Base-by-base conservation (phyloP, 1,140 invertebrate species). In the Paralvinella palmiformis region DNA sequence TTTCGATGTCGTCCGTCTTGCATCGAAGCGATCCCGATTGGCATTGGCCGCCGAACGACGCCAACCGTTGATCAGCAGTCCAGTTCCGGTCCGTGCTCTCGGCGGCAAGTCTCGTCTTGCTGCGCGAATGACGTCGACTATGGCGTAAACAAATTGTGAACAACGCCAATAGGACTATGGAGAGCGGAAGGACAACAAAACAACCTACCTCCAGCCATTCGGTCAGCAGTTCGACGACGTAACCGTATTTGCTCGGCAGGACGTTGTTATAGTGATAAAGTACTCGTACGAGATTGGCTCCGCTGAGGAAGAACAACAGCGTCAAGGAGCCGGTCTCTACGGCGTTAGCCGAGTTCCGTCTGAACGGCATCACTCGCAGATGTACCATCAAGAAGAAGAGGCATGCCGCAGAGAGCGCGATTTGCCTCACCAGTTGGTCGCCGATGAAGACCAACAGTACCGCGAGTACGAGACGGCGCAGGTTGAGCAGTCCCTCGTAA, bases 131-230 rank as follows among this genome's bases (percentile, higher is more conserved):
- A n/a, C n/a, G n/a, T n/a, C n/a, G n/a, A n/a, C n/a, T n/a, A n/a
- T n/a, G n/a, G n/a, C n/a, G n/a, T n/a, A n/a, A n/a, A n/a, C n/a
- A n/a, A n/a, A n/a, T n/a, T n/a, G n/a, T n/a, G n/a, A n/a, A n/a
- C n/a, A n/a, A n/a, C n/a, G n/a, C n/a, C n/a, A n/a, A n/a, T n/a
- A n/a, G n/a, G 48, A 57, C n/a, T 27, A 57, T 27, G 55, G 33
- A 22, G 27, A 57, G 29, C 33, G 55, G 55, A 4, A 57, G 33
- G 4, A 57, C 33, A 15, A 20, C 27, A 5, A 57, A n/a, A 20
- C 20, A 27, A 13, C 27, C 29, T n/a, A 33, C 55, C 33, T 57
- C 55, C 20, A 57, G 29, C 55, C 55, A 57, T 33, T 57, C 55
- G 33, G 22, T 31, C 13, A 57, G 36, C 13, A 60, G 36, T 10